These are phyloP conservation scores for Ptiloglossa arizonensis DNA, from an alignment of 1,140 invertebrate genomes.

Conservation along the genomic window DNA sequence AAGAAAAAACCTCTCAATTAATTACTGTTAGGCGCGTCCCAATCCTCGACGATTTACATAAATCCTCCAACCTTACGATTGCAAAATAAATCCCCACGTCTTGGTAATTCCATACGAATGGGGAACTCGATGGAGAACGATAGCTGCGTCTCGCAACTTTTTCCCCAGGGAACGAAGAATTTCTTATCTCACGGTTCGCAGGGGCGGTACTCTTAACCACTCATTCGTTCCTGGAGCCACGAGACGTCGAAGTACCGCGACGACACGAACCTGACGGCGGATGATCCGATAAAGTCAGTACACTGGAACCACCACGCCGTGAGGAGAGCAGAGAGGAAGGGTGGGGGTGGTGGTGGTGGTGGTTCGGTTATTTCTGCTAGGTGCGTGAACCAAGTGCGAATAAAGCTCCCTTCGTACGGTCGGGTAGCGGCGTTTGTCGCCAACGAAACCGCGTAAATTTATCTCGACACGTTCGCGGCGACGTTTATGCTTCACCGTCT, in stretches of 20 bases:
- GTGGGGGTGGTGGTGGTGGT: too few relatives aligned
- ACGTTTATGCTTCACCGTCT: conserved; percentile 19
- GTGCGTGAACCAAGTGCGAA: conserved; percentile 7
- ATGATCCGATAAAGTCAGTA: conserved; percentile 27
- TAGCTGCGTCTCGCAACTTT: too few relatives aligned
- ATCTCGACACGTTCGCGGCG: conserved; percentile 41
- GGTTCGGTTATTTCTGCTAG: conserved; percentile 25
- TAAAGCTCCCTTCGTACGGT: conserved; percentile 9
- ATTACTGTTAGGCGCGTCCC: too few relatives aligned
- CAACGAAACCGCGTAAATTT: conserved; percentile 39
- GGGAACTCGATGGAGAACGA: too few relatives aligned
- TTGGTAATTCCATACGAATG: too few relatives aligned
- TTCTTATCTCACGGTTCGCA: neutral
- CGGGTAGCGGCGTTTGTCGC: neutral
- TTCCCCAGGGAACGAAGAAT: neutral
- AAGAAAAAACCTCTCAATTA: too few relatives aligned
- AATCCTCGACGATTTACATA: too few relatives aligned
- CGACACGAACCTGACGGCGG: neutral
- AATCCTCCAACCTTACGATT: too few relatives aligned
- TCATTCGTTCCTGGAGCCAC: too few relatives aligned
- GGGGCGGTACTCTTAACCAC: neutral
- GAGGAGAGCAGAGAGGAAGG: too few relatives aligned
- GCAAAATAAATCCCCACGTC: too few relatives aligned
- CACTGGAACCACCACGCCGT: too few relatives aligned
- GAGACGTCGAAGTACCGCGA: neutral